phyloP scores from a whole-genome alignment of 2,888 invertebrate genomes.

The Notocelia uddmanniana region DNA sequence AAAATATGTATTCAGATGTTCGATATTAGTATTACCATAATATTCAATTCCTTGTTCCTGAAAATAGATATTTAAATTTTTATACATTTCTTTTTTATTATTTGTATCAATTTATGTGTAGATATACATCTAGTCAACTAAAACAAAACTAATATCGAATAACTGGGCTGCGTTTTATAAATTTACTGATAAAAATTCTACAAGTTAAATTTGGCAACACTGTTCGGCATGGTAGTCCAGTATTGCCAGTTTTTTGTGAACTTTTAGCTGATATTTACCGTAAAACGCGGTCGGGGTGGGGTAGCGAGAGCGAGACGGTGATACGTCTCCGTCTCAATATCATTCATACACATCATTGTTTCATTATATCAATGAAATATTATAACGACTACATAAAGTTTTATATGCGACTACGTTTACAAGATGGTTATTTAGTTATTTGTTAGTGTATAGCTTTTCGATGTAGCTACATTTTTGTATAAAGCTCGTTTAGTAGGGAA shows the following conservation, averaged over 20 bases:
- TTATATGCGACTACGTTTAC: slow-evolving; percentile 62
- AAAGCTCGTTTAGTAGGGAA: slow-evolving; percentile 52
- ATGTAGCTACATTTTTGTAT: slow-evolving; percentile 72
- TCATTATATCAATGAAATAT: slow-evolving; percentile 67
- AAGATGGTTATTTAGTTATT: slow-evolving; percentile 72
- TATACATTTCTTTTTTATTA: not conserved
- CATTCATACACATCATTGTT: slow-evolving; percentile 80
- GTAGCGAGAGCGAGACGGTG: slow-evolving; percentile 49
- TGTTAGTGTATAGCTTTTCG: slow-evolving; percentile 77
- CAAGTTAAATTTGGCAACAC: not conserved
- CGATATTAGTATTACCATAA: slow-evolving; percentile 31
- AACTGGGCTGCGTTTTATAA: slow-evolving; percentile 25
- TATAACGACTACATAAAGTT: slow-evolving; percentile 60
- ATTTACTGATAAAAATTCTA: not conserved
- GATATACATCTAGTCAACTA: slow-evolving; percentile 40
- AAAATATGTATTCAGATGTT: slow-evolving; percentile 33
- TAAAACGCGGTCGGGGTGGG: slow-evolving; percentile 29
- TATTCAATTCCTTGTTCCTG: slow-evolving; percentile 2
- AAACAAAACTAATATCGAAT: slow-evolving; percentile 25
- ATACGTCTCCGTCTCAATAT: slow-evolving; percentile 67
- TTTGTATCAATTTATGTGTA: slow-evolving; percentile 27
- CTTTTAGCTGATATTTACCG: slow-evolving; percentile 10
- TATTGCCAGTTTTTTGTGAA: slow-evolving; percentile 7
- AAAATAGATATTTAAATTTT: slow-evolving; percentile 22
- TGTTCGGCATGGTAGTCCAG: not conserved